Percentiles rank a stretch among this genome's conserved stretches.
These are phyloP conservation scores for Paedocypris micromegethes DNA, from an alignment of 2,797 vertebrate genomes.

Conservation along the genomic window DNA sequence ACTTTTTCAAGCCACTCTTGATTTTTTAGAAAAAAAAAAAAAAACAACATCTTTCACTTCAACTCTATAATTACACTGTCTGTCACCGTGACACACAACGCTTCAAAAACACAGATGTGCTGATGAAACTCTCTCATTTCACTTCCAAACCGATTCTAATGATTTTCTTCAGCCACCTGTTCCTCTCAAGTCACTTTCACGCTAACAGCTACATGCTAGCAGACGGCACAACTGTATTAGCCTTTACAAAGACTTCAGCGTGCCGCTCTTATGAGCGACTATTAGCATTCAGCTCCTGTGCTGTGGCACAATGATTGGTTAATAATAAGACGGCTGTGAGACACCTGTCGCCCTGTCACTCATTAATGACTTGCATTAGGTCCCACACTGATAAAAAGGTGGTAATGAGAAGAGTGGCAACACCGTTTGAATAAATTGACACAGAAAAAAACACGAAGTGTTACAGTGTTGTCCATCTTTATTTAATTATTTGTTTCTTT, in stretches of 20 bases:
- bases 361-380: constrained; percentile 12
- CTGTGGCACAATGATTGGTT: neutral
- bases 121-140: constrained; percentile 9
- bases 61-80: constrained; percentile 3
- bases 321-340: neutral
- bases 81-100: neutral
- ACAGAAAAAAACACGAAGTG: too few species aligned
- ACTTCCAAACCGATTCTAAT: constrained; percentile 22
- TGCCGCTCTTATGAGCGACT: neutral
- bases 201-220: neutral
- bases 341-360: constrained; percentile 13
- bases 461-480: too few species aligned
- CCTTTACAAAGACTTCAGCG: neutral
- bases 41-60: constrained; percentile 1
- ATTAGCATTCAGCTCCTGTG: neutral
- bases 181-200: constrained; percentile 11
- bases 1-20: too few species aligned
- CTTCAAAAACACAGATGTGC: constrained; percentile 18
- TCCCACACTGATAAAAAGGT: constrained; percentile 2
- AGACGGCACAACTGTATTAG: constrained; percentile 3
- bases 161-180: constrained; percentile 24
- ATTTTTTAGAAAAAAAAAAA: neutral
- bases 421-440: neutral
- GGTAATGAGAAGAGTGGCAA: constrained; percentile 11
- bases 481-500: neutral